Percentiles rank a stretch among this genome's conserved stretches.
Evolutionary conservation across 2,797 vertebrate species (phyloP).

Genomic region (Pteronotus mesoamericanus): DNA sequence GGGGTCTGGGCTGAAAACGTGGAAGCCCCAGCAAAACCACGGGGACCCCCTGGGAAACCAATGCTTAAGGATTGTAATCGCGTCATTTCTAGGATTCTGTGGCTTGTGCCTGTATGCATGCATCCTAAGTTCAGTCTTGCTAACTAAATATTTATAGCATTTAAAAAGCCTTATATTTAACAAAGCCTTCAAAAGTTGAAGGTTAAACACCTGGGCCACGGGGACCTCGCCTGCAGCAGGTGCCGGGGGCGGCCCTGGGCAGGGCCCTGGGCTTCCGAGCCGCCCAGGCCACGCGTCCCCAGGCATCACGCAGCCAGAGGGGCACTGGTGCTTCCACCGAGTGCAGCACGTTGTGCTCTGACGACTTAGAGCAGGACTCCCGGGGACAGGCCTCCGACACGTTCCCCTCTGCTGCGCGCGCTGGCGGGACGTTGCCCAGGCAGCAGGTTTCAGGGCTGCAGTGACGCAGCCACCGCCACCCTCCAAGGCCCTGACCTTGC

Average conservation of each 20-base stretch:
- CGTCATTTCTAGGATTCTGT: background rate
- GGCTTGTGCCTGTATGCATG: background rate
- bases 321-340: too few relatives aligned
- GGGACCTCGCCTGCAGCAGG: too few relatives aligned
- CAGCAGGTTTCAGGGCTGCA: accelerated
- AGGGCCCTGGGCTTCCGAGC: too few relatives aligned
- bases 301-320: background rate
- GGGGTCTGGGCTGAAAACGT: background rate
- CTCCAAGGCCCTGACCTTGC: accelerated
- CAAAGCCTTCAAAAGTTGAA: background rate
- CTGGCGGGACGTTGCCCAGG: accelerated
- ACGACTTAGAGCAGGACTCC: background rate
- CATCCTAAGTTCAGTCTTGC: background rate
- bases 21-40: background rate
- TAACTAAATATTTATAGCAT: background rate
- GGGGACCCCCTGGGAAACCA: background rate
- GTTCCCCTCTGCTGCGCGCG: accelerated
- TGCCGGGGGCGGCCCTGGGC: accelerated
- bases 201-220: background rate
- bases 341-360: accelerated
- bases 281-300: too few relatives aligned
- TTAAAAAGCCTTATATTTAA: background rate
- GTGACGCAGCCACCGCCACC: accelerated
- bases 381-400: background rate
- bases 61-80: background rate